Percentiles rank a stretch among this genome's conserved stretches.
Conservation (phyloP, 2,888 invertebrate species). For the Agelastica alni region DNA sequence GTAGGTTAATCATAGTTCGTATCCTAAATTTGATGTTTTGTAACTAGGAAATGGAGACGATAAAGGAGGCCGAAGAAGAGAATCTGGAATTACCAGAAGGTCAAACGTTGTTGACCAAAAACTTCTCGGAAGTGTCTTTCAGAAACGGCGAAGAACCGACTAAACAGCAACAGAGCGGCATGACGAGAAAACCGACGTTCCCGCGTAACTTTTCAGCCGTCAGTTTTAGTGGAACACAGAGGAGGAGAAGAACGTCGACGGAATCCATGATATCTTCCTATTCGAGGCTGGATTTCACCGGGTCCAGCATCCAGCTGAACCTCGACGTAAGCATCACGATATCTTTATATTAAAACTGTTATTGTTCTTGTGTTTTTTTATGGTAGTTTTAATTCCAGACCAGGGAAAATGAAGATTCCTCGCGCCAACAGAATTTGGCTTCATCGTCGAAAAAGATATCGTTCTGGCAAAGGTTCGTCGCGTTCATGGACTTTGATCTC, state of each 20-base stretch:
- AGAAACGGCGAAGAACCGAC: slow-evolving; percentile 51
- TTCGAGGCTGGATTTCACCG: slow-evolving; percentile 75
- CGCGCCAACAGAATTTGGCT: no score
- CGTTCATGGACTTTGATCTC: slow-evolving; percentile 72
- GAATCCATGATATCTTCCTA: slow-evolving; percentile 73
- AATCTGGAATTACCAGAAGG: slow-evolving; percentile 59
- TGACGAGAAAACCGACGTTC: slow-evolving; percentile 52
- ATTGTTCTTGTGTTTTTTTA: slow-evolving; percentile 2
- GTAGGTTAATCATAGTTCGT: no score
- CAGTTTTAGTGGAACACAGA: slow-evolving; percentile 47
- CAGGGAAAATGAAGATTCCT: slow-evolving; percentile 24
- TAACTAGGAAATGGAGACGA: slow-evolving; percentile 70
- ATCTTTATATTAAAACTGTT: no score
- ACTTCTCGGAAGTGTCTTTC: slow-evolving; percentile 40
- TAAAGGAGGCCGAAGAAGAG: slow-evolving; percentile 68
- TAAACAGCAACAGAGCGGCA: slow-evolving; percentile 46
- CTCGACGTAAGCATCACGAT: slow-evolving; percentile 64
- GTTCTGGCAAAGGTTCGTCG: slow-evolving; percentile 60
- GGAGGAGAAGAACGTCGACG: slow-evolving; percentile 46
- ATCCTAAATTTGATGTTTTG: no score
- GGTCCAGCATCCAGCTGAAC: slow-evolving; percentile 72
- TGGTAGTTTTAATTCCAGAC: slow-evolving; percentile 26
- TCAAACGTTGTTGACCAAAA: slow-evolving; percentile 48
- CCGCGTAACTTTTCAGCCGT: slow-evolving; percentile 54
- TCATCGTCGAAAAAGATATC: no score